Conservation (phyloP, 2,888 invertebrate species). For the Lasioglossum morio region DNA sequence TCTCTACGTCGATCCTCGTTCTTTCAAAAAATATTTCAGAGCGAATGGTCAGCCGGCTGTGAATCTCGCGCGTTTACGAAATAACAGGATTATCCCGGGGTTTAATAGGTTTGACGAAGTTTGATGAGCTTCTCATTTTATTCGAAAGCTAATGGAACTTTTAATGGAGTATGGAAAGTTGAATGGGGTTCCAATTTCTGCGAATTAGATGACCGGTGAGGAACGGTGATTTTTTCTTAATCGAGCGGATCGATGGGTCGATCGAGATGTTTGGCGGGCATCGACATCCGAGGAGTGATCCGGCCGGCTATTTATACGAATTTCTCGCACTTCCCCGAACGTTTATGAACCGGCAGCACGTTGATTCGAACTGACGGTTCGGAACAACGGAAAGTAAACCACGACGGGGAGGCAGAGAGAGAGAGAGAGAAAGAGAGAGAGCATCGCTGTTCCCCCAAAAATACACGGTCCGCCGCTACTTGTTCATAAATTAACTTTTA, state of each 20-base stretch:
- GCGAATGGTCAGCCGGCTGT: not conserved
- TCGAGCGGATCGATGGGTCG: not conserved
- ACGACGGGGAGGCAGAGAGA: not conserved
- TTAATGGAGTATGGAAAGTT: not conserved
- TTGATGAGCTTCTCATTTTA: not conserved
- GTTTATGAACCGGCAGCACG: slow-evolving; percentile 31
- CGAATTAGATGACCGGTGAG: not conserved
- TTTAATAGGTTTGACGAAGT: not conserved
- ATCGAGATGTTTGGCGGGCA: not conserved
- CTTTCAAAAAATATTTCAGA: not conserved
- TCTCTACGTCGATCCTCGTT: not conserved
- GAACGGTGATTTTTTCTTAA: not conserved
- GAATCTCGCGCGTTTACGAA: not conserved
- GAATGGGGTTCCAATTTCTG: not conserved
- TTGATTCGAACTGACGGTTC: slow-evolving; percentile 37
- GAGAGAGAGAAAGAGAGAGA: not conserved
- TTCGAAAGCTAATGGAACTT: not conserved
- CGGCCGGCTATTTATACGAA: slow-evolving; percentile 19
- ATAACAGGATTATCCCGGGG: not conserved
- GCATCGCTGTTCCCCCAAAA: slow-evolving; percentile 36
- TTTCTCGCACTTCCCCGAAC: not conserved
- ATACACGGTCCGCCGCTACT: slow-evolving; percentile 30
- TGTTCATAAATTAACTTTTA: slow-evolving; percentile 59
- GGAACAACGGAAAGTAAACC: slow-evolving; percentile 43
- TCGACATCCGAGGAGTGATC: not conserved